phyloP scores from a whole-genome alignment of 1,140 invertebrate species.

The Pectinophora gossypiella region DNA sequence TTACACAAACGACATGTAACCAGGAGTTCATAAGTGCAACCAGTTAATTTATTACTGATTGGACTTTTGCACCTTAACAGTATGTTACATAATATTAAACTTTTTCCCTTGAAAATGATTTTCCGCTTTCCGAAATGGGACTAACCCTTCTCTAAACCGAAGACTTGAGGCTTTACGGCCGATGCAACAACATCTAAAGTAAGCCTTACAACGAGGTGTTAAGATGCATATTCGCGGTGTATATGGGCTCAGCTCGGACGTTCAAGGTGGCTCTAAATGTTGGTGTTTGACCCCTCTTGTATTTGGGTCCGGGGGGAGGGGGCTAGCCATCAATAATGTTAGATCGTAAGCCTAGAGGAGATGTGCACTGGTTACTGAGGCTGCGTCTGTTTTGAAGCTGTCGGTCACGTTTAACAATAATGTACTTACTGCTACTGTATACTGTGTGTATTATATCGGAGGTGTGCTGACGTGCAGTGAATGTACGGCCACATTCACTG shows the following conservation, averaged over 20 bases:
- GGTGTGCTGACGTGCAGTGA: no score
- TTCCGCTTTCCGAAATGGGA: background rate
- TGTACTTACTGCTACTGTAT: no score
- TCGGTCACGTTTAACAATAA: no score
- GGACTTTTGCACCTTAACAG: no score
- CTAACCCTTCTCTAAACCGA: constrained; percentile 26
- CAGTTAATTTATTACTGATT: no score
- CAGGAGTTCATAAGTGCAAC: no score
- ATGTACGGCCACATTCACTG: no score
- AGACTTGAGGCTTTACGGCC: constrained; percentile 22
- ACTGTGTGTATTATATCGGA: no score
- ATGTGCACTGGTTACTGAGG: constrained; percentile 39
- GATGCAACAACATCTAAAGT: background rate
- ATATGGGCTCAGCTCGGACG: constrained; percentile 23
- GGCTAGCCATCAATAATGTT: constrained; percentile 71
- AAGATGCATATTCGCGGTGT: constrained; percentile 12
- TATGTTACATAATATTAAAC: no score
- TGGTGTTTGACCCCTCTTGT: constrained; percentile 68
- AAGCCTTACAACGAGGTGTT: background rate
- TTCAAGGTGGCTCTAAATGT: constrained; percentile 39
- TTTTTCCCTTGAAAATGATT: no score
- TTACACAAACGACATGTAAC: no score
- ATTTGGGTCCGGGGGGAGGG: constrained; percentile 49
- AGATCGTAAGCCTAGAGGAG: constrained; percentile 57
- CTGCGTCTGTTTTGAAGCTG: no score